These are phyloP conservation scores for Clistopyga incitator DNA, from an alignment of 2,888 invertebrate genomes.

Conservation along the genomic window DNA sequence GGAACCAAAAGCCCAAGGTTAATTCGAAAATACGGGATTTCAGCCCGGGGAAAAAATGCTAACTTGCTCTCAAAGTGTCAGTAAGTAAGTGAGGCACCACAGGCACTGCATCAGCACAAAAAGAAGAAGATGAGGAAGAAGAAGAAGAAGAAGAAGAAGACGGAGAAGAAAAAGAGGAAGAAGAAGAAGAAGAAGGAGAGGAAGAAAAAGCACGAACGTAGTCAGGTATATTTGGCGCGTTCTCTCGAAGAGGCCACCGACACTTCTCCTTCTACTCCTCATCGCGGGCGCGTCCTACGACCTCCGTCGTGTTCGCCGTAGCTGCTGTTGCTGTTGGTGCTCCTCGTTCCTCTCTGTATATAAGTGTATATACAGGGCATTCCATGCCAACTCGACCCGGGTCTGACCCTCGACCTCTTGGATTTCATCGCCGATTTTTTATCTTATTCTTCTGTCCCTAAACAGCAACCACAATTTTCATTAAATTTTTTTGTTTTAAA, in stretches of 20 bases:
- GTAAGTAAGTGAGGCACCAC: no score
- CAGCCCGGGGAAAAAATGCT: no score
- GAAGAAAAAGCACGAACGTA: conserved; percentile 4
- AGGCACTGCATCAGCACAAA: not conserved
- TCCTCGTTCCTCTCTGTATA: not conserved
- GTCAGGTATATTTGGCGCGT: conserved; percentile 62
- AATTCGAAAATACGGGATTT: no score
- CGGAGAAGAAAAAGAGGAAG: not conserved
- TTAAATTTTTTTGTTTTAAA: no score
- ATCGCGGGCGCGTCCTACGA: conserved; percentile 61
- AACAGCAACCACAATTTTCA: no score
- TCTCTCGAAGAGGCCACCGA: conserved; percentile 50
- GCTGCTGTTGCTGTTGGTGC: not conserved
- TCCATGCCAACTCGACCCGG: no score
- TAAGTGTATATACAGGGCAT: not conserved
- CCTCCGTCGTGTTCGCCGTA: conserved; percentile 45
- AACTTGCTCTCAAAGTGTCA: no score
- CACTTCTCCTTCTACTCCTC: conserved; percentile 55
- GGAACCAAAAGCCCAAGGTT: no score
- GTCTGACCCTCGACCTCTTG: no score
- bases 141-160: not conserved
- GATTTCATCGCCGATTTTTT: no score
- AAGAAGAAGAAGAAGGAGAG: conserved; percentile 26
- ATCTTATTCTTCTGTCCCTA: no score
- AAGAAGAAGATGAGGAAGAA: not conserved